Evolutionary conservation across 2,797 vertebrate species (phyloP), one percentile per base, ranked within the genome.

Genomic region (Thripadectes ignobilis): DNA sequence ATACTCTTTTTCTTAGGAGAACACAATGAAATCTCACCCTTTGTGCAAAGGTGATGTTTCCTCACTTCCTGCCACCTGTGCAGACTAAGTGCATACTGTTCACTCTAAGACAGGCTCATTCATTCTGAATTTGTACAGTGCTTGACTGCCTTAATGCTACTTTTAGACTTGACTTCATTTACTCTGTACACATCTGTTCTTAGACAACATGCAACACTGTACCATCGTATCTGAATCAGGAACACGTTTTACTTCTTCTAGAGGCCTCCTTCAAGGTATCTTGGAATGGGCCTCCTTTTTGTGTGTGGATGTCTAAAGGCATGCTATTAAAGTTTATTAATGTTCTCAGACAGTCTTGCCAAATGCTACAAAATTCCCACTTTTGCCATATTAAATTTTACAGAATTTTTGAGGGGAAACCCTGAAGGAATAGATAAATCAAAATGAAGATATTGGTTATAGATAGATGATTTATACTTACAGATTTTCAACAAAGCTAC

Each of bases 101-200:
- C 46, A 14, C 54, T 12, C 0, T 55, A 26, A 73, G 48, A 73
- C 55, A 87, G 48, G 41, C 30, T n/a, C 10, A n/a, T 49, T 80
- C n/a, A 49, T 30, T 75, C 89, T 85, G 61, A 85, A 51, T 62
- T 81, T 85, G n/a, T 74, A 26, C 24, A 52, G 38, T 5, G 1
- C 27, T 57, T 76, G 22, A 15, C 38, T 66, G 24, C 51, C 32
- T 52, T 85, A 77, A 38, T 65, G 29, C n/a, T 92, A 16, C 58
- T 81, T 93, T 51, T 45, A 45, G 51, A 69, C n/a, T 61, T 72
- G 27, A 62, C 10, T 68, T 74, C n/a, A 12, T 88, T 92, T 91
- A 15, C 18, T 9, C 1, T 57, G 26, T n/a, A 39, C 55, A 16
- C 9, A 6, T 80, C 43, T 68, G 14, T 46, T 68, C 73, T 62